Evolutionary conservation across 2,797 vertebrate genomes (phyloP), one percentile per base, ranked within the genome.

Genomic region (Mormyrops attenuatus): DNA sequence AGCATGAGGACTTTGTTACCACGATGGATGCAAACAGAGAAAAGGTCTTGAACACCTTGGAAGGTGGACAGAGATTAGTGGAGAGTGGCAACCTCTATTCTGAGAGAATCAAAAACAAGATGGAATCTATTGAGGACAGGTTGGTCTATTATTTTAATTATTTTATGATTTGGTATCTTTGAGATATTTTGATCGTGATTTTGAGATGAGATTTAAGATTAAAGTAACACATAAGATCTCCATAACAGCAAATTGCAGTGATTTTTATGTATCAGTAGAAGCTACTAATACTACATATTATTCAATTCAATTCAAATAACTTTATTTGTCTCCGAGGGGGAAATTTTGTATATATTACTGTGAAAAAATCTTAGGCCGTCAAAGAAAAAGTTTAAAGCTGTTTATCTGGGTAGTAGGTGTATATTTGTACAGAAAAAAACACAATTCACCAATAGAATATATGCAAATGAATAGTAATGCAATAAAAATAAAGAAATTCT

Each of bases 1-100:
- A 97, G 90, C 98, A 99, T 44, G 97, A 99, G 92, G 97, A 98
- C 91, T 99, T 99, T 91, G 88, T 95, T 5, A 92, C 93, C 77
- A 94, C 96, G 88, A 96, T 99, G 97, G 96, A 97, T 89, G 97
- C 96, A 93, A 98, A 97, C 2, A 93, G 95, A n/a, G 96, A 99
- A 90, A 99, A 99, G 91, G 96, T 99, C 17, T 93, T 95, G 0
- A 94, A 95, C 77, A 94, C 94, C 4, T 92, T 98, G 91, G 94
- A 94, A 87, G 89, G 91, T 0, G 98, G 98, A 85, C 96, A 95
- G 93, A 95, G 95, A 55, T 96, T 99, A 91, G 94, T 97, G 90
- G 94, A 96, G 1, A 95, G 96, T 66, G 95, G 94, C 57, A 99
- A 99, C 92, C 95, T 98, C 92, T 98, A 98, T 89, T 91, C 97